These are phyloP conservation scores for Acestrorhynchus altus DNA, from an alignment of 2,797 vertebrate genomes.

Conservation along the genomic window DNA sequence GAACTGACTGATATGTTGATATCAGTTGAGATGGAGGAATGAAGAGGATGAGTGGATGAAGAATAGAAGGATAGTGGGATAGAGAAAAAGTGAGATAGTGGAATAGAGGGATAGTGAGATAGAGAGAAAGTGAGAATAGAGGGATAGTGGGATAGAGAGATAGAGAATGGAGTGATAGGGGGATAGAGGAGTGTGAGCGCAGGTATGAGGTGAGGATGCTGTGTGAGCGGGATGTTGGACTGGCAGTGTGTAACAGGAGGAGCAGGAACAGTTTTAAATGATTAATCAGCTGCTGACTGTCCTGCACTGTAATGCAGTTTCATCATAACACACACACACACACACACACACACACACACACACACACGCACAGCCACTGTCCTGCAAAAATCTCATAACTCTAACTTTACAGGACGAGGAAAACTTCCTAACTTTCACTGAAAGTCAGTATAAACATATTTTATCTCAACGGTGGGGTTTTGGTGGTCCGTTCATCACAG, in stretches of 20 bases:
- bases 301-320: slow-evolving; percentile 66
- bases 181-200: slow-evolving; percentile 30
- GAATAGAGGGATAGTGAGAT: neutral
- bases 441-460: too few species aligned
- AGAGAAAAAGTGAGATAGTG: too few species aligned
- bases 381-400: neutral
- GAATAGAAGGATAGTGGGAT: neutral
- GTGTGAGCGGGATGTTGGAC: slow-evolving; percentile 7
- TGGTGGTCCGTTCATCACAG: too few species aligned
- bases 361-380: too few species aligned
- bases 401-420: too few species aligned
- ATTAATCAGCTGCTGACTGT: slow-evolving; percentile 80
- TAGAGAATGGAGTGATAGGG: neutral
- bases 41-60: neutral
- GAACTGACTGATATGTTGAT: too few species aligned
- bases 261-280: slow-evolving; percentile 80
- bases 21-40: too few species aligned
- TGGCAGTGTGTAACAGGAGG: slow-evolving; percentile 69
- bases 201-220: slow-evolving; percentile 42
- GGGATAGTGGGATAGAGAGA: slow-evolving; percentile 1
- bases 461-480: too few species aligned
- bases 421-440: too few species aligned
- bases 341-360: slow-evolving; percentile 3
- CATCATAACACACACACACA: slow-evolving; percentile 24
- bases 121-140: neutral